phyloP scores from a whole-genome alignment of 2,113 vertebrate species.

The Aspidoscelis tigris region DNA sequence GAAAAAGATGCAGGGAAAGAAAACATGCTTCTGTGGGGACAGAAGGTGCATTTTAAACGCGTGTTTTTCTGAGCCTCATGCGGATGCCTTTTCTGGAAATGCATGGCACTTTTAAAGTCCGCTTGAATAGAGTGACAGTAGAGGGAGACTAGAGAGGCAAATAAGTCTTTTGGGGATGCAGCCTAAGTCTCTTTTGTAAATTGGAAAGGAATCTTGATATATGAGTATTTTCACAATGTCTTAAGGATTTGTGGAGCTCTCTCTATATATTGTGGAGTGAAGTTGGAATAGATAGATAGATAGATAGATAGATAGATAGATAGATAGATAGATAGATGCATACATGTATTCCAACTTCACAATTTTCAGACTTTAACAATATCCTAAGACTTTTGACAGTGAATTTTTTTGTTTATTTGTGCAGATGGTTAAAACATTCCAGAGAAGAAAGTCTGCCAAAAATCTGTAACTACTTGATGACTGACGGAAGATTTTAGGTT shows the following conservation, averaged over 20 bases:
- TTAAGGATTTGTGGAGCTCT: not conserved
- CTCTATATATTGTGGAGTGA: not conserved
- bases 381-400: not conserved
- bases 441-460: not conserved
- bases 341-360: not conserved
- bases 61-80: no score
- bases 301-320: not conserved
- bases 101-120: no score
- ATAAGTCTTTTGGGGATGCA: no score
- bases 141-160: no score
- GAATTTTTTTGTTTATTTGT: not conserved
- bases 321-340: not conserved
- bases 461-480: slow-evolving; percentile 16
- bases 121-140: no score
- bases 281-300: not conserved
- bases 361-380: slow-evolving; percentile 26
- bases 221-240: not conserved
- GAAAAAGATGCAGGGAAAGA: no score
- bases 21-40: no score
- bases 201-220: not conserved
- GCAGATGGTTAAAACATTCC: slow-evolving; percentile 19
- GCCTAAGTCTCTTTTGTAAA: not conserved
- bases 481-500: not conserved
- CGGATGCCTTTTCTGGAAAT: no score
- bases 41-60: no score